Evolutionary conservation across 1,140 invertebrate genomes (phyloP).

Genomic region (Gryon sp.): DNA sequence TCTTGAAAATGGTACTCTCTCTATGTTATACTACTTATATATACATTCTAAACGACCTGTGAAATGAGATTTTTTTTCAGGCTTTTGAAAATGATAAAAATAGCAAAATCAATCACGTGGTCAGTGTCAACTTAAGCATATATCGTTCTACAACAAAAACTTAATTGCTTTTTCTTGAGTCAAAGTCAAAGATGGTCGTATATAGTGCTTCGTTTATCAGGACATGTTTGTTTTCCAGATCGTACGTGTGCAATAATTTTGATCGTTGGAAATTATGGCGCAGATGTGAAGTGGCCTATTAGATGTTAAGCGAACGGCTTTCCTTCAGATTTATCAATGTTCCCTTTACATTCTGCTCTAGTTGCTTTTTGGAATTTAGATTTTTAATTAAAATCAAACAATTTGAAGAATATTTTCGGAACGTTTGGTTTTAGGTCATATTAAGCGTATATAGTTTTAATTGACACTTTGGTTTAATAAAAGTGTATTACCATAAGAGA

Average conservation of each 20-base stretch:
- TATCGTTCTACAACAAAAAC: slow-evolving; percentile 1
- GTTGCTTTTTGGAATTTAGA: too few relatives aligned
- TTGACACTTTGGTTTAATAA: too few relatives aligned
- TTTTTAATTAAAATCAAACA: too few relatives aligned
- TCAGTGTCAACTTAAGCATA: slow-evolving; percentile 33
- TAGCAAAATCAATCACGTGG: slow-evolving; percentile 46
- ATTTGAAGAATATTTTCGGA: too few relatives aligned
- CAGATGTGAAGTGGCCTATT: slow-evolving; percentile 15
- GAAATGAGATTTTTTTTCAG: slow-evolving; percentile 43
- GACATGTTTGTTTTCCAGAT: slow-evolving; percentile 26
- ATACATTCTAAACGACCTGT: slow-evolving; percentile 36
- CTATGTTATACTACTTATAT: not conserved
- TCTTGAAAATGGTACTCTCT: not conserved
- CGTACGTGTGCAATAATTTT: slow-evolving; percentile 5
- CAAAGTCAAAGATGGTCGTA: not conserved
- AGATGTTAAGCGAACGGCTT: not conserved
- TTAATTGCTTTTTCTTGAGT: not conserved
- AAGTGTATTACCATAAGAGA: too few relatives aligned
- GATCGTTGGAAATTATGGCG: not conserved
- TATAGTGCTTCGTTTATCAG: slow-evolving; percentile 6
- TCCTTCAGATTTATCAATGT: not conserved
- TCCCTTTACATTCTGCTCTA: too few relatives aligned
- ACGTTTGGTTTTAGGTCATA: too few relatives aligned
- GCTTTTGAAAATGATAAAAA: slow-evolving; percentile 47
- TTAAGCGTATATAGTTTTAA: too few relatives aligned